These are phyloP conservation scores for Leucophenga varia DNA, from an alignment of 1,140 invertebrate species.

Conservation along the genomic window DNA sequence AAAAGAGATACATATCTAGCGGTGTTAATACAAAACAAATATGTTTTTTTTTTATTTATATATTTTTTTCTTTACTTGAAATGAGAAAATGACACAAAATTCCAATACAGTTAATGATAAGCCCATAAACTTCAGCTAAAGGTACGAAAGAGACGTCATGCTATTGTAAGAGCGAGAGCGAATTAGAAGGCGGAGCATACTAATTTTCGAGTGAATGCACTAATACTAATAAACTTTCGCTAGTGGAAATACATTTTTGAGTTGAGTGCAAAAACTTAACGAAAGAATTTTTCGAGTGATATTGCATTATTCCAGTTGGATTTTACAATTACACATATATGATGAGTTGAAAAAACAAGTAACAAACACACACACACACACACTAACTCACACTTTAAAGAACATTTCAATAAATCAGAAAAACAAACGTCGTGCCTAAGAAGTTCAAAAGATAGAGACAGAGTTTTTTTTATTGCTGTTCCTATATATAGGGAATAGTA, in stretches of 20 bases:
- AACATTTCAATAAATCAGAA: slow-evolving; percentile 3
- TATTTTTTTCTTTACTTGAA: slow-evolving; percentile 12
- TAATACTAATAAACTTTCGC: slow-evolving; percentile 2
- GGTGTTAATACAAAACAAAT: slow-evolving; percentile 50
- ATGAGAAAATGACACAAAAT: slow-evolving; percentile 28
- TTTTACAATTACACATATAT: no score
- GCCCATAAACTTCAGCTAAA: no score
- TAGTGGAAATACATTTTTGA: background rate
- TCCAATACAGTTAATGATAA: slow-evolving; percentile 54
- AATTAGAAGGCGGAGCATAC: slow-evolving; percentile 12
- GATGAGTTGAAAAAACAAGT: no score
- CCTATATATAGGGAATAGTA: background rate
- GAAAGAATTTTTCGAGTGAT: slow-evolving; percentile 20
- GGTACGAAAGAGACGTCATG: no score
- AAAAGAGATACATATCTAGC: slow-evolving; percentile 51
- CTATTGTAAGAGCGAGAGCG: slow-evolving; percentile 9
- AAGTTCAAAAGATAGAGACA: no score
- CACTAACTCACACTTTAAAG: background rate
- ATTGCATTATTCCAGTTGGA: no score
- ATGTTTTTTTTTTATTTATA: slow-evolving; percentile 14
- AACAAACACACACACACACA: background rate
- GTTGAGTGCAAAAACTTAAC: slow-evolving; percentile 14
- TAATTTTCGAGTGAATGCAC: slow-evolving; percentile 8
- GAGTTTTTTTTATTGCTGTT: no score
- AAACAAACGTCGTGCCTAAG: slow-evolving; percentile 15